Percentiles rank a stretch among this genome's conserved stretches.
phyloP scores from a whole-genome alignment of 2,797 vertebrate species.

The Phalloptychus januarius region DNA sequence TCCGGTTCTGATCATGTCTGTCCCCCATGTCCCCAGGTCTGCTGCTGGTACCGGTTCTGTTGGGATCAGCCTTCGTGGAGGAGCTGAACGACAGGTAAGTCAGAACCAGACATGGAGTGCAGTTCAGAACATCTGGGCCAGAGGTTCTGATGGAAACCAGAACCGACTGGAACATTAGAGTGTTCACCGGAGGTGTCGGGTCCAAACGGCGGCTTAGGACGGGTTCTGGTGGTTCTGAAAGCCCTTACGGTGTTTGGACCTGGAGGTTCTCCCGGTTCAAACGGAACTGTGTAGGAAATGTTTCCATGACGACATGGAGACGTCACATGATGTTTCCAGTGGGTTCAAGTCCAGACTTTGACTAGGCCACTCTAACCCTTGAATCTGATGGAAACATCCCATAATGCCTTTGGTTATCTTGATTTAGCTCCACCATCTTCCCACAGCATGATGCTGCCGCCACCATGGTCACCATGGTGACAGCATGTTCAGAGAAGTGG shows the following conservation, averaged over 20 bases:
- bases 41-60: constrained; percentile 29
- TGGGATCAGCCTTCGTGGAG: constrained; percentile 66
- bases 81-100: constrained; percentile 80
- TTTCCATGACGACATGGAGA: too few relatives aligned
- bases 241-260: too few relatives aligned
- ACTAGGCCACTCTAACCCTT: not conserved
- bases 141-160: not conserved
- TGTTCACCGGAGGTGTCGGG: not conserved
- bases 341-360: not conserved
- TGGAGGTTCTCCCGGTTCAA: not conserved
- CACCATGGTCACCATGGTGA: not conserved
- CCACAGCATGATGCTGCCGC: not conserved
- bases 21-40: constrained; percentile 44
- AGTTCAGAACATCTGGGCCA: not conserved
- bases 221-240: not conserved
- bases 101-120: not conserved
- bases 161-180: not conserved
- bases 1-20: not conserved
- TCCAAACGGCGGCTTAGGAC: too few relatives aligned
- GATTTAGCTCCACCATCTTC: not conserved
- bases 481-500: not conserved
- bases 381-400: not conserved
- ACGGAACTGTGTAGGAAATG: not conserved
- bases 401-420: not conserved
- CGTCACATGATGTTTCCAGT: too few relatives aligned